Evolutionary conservation across 35 echinoderm and acorn worm genomes (phyloP).

Genomic region (Amphiura filiformis): DNA sequence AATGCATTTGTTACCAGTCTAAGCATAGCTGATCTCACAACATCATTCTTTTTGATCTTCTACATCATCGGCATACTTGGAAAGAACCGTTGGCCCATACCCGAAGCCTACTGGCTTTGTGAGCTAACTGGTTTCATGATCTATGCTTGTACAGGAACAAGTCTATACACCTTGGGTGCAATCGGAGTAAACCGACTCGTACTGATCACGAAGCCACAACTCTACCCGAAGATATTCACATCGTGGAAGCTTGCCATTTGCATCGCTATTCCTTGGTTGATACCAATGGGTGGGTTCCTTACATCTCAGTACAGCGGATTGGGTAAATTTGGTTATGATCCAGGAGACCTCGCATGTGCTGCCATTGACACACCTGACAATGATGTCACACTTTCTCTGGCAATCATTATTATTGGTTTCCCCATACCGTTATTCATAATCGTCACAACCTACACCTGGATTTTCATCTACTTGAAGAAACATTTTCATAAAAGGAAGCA

Average conservation of each 20-base stretch:
- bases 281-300: not conserved
- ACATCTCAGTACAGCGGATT: not conserved
- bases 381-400: not conserved
- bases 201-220: constrained; percentile 17
- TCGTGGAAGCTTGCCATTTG: not conserved
- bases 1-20: constrained; percentile 64
- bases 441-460: constrained; percentile 26
- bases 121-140: constrained; percentile 12
- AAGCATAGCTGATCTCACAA: constrained; percentile 48
- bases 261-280: not conserved
- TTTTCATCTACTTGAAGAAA: not conserved
- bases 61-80: constrained; percentile 28
- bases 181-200: constrained; percentile 58
- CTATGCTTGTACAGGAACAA: constrained; percentile 40
- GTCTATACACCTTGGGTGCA: constrained; percentile 42
- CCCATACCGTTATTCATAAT: constrained; percentile 36
- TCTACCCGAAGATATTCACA: not conserved
- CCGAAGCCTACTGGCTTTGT: constrained; percentile 16
- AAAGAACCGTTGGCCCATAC: not conserved
- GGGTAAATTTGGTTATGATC: not conserved
- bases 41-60: constrained; percentile 17
- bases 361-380: not conserved
- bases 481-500: not conserved
- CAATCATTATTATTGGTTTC: constrained; percentile 23
- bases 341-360: not conserved